phyloP scores from a whole-genome alignment of 2,888 invertebrate genomes.

The Ischnura elegans region DNA sequence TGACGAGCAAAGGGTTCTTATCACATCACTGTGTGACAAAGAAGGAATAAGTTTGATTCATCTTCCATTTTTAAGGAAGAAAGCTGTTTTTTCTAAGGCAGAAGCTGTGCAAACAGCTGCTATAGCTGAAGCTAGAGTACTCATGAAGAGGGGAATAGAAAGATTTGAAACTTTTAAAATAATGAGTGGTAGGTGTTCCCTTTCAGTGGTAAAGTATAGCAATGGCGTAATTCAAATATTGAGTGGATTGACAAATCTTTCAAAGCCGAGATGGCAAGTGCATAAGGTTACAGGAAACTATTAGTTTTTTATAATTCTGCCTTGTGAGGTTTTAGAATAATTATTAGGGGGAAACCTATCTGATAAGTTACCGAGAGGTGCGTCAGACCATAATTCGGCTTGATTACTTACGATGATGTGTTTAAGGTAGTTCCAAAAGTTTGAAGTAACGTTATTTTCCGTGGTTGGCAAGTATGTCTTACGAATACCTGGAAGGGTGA shows the following conservation, averaged over 20 bases:
- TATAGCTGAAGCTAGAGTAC: conserved; percentile 71
- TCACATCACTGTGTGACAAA: conserved; percentile 72
- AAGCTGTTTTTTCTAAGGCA: conserved; percentile 69
- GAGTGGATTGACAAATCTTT: neutral
- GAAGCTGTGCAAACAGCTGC: conserved; percentile 68
- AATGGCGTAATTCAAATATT: neutral
- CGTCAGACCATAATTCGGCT: too few relatives aligned
- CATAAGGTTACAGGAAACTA: too few relatives aligned
- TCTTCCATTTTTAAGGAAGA: conserved; percentile 71
- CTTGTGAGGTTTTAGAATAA: too few relatives aligned
- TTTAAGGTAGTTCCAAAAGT: too few relatives aligned
- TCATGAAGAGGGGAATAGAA: conserved; percentile 71
- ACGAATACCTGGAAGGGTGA: too few relatives aligned
- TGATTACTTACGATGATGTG: too few relatives aligned
- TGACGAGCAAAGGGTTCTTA: conserved; percentile 73
- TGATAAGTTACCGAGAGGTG: too few relatives aligned
- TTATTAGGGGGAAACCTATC: too few relatives aligned
- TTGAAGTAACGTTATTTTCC: too few relatives aligned
- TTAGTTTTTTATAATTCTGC: too few relatives aligned
- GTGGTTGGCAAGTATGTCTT: too few relatives aligned
- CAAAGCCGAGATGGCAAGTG: too few relatives aligned
- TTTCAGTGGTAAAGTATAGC: neutral
- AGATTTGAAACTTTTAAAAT: conserved; percentile 69
- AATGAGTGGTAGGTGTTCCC: neutral
- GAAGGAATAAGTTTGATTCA: conserved; percentile 69